Conservation (phyloP, 2,888 invertebrate genomes). For the Iphiclides podalirius region DNA sequence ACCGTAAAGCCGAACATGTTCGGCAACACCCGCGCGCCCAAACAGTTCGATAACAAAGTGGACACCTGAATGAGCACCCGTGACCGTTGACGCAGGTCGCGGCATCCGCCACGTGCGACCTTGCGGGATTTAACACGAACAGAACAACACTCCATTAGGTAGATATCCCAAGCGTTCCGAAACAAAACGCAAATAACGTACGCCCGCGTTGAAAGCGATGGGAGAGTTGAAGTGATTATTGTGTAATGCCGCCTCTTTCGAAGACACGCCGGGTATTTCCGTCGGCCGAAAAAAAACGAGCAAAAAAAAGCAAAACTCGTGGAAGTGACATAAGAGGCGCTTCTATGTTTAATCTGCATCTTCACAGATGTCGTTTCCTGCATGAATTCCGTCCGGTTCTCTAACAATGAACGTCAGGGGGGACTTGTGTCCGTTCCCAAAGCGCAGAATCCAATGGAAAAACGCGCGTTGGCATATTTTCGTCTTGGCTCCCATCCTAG, state of each 20-base stretch:
- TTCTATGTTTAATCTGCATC: slow-evolving; percentile 3
- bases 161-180: slow-evolving; percentile 38
- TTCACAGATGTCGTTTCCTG: slow-evolving; percentile 28
- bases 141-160: slow-evolving; percentile 52
- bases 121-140: slow-evolving; percentile 60
- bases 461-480: slow-evolving; percentile 79
- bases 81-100: slow-evolving; percentile 35
- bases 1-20: neutral
- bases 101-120: slow-evolving; percentile 61
- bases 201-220: slow-evolving; percentile 17
- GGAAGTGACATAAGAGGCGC: slow-evolving; percentile 23
- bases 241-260: slow-evolving; percentile 19
- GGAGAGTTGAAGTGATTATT: slow-evolving; percentile 16
- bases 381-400: slow-evolving; percentile 54
- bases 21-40: no score
- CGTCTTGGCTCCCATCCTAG: slow-evolving; percentile 81
- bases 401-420: slow-evolving; percentile 60
- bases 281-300: slow-evolving; percentile 19
- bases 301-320: slow-evolving; percentile 27
- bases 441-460: slow-evolving; percentile 78
- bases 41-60: no score
- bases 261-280: slow-evolving; percentile 13
- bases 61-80: no score
- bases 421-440: slow-evolving; percentile 71
- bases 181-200: slow-evolving; percentile 24